A percentile compares a stretch with the other conserved stretches of the same genome.
phyloP scores from a whole-genome alignment of 1,140 invertebrate genomes.

The Calosoma granatense region DNA sequence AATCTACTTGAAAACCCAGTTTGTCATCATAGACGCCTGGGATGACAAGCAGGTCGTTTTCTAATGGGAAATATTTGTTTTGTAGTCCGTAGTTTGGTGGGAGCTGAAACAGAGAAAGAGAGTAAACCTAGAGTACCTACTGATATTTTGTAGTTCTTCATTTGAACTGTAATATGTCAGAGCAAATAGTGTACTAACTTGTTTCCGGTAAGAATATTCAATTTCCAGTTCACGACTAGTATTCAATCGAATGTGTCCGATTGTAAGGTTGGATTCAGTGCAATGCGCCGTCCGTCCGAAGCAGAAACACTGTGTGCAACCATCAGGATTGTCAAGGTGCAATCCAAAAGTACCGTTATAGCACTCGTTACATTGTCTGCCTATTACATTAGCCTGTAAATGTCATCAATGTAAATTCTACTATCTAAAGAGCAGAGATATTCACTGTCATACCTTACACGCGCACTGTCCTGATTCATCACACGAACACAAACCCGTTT shows the following conservation, averaged over 20 bases:
- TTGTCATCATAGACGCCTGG: slow-evolving; percentile 54
- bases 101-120: too few relatives aligned
- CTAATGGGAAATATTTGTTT: neutral
- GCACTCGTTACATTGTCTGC: slow-evolving; percentile 75
- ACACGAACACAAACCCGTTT: slow-evolving; percentile 58
- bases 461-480: slow-evolving; percentile 70
- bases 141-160: too few relatives aligned
- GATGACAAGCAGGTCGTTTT: slow-evolving; percentile 42
- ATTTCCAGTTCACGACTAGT: slow-evolving; percentile 37
- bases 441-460: slow-evolving; percentile 74
- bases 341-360: slow-evolving; percentile 76
- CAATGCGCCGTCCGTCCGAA: slow-evolving; percentile 71
- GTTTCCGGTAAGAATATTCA: slow-evolving; percentile 18
- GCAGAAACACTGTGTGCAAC: slow-evolving; percentile 85
- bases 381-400: slow-evolving; percentile 61
- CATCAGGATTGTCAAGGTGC: slow-evolving; percentile 54
- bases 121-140: too few relatives aligned
- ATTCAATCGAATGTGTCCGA: slow-evolving; percentile 58
- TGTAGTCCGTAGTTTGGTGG: neutral
- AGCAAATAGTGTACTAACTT: slow-evolving; percentile 19
- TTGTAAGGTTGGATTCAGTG: slow-evolving; percentile 63
- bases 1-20: slow-evolving; percentile 47
- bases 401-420: slow-evolving; percentile 9
- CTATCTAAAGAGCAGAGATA: neutral
- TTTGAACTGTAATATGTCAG: too few relatives aligned